A percentile compares a stretch with the other conserved stretches of the same genome.
phyloP scores from a whole-genome alignment of 2,888 invertebrate genomes.

The Amphiduros pacificus region DNA sequence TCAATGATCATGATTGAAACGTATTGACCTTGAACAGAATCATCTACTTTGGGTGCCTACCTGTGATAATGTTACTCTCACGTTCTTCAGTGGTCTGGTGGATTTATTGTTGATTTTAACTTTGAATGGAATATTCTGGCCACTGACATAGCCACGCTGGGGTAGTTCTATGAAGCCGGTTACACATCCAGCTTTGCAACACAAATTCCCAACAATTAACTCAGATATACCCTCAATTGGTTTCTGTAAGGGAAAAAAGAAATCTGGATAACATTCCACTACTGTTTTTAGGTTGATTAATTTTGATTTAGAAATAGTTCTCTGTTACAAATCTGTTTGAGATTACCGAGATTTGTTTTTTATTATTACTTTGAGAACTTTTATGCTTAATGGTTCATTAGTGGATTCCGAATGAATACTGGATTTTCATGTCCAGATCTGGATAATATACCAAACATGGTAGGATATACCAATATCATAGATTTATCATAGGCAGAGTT shows the following conservation, averaged over 20 bases:
- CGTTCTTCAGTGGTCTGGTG: slow-evolving; percentile 80
- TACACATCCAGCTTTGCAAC: slow-evolving; percentile 76
- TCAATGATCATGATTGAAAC: too few species aligned
- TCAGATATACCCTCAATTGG: slow-evolving; percentile 21
- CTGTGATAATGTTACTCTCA: slow-evolving; percentile 82
- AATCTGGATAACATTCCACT: too few species aligned
- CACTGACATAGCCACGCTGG: slow-evolving; percentile 92
- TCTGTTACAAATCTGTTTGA: too few species aligned
- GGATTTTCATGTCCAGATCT: neutral
- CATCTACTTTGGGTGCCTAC: too few species aligned
- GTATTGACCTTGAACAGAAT: too few species aligned
- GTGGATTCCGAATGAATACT: neutral
- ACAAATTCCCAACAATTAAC: slow-evolving; percentile 29
- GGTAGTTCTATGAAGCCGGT: slow-evolving; percentile 83
- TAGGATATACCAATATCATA: neutral
- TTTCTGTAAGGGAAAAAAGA: slow-evolving; percentile 10
- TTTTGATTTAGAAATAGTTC: neutral
- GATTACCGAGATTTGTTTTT: too few species aligned
- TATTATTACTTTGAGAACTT: too few species aligned
- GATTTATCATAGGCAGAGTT: neutral
- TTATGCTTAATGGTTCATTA: too few species aligned
- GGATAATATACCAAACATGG: too few species aligned
- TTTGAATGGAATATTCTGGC: slow-evolving; percentile 85
- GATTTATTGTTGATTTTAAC: slow-evolving; percentile 85
- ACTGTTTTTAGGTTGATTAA: neutral